Evolutionary conservation across 2,888 invertebrate species (phyloP), one percentile per base, ranked within the genome.

Genomic region (Apodemia hepburni): DNA sequence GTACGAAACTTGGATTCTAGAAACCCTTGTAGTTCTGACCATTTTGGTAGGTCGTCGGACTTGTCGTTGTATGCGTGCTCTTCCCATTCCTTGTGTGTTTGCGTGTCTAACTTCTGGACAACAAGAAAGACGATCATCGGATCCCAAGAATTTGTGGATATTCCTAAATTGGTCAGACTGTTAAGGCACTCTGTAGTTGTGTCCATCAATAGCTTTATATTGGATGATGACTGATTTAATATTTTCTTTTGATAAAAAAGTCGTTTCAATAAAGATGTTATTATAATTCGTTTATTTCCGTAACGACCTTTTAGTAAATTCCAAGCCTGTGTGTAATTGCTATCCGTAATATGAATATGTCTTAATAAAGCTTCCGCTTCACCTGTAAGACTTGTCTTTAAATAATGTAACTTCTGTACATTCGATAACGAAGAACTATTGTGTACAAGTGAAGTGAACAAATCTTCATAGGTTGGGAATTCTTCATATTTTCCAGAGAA

Each of bases 1-100:
- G 71, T 67, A 12, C 72, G 64, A 61, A 73, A 74, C 58, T 68
- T 70, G 2, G 64, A 22, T 64, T 74, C 71, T 12, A 73, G 59
- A 65, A 74, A 74, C 8, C 6, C 22, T 54, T 54, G 51, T 27
- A 54, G 22, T 12, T 22, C 15, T 18, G 11, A 54, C 51, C 27
- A 54, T 11, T 54, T 54, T 12, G 15, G 51, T 22, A 54, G 51
- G 2, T 54, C 22, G 4, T 51, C 15, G 1, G 18, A 8, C 27
- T 51, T 51, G 22, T 51, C 51, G 22, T 51, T 51, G 51, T 22
- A 51, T 12, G 51, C 51, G 12, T 22, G 51, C 5, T 22, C 22
- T 22, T 51, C 27, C 11, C 51, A 51, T 51, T 51, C 27, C 5
- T 51, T 51, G 11, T 51, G 22, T 6, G 51, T 51, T 35, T 38